Base-by-base conservation (phyloP, 2,888 invertebrate genomes). In the Thymelicus lineola region DNA sequence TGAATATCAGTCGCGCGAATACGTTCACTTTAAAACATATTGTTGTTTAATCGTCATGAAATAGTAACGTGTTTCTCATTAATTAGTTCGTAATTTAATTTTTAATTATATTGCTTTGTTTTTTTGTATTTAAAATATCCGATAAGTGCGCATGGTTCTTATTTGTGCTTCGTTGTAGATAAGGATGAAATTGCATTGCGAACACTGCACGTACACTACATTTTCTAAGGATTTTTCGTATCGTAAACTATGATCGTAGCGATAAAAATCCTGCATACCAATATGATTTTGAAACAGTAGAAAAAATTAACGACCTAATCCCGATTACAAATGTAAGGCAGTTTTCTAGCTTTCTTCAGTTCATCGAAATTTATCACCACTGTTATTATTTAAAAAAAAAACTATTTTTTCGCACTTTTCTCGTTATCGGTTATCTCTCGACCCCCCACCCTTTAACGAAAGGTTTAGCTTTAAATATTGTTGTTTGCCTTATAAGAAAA, bases 381-480 rank as follows among this genome's bases (percentile, higher is more conserved):
- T 53, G 12, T 53, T 28, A 28, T 28, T 28, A 28, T 7, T 14
- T 17, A 53, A 53, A 9, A 12, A 53, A 9, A 12, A 20, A 20
- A 4, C 9, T 78, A 50, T 63, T 73, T 12, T 7, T 75, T 73
- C 67, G 60, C 70, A 74, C 72, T 73, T 68, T 77, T 77, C 85
- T 86, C 82, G 85, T 87, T 87, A 87, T 85, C 84, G 87, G 85
- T 90, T 85, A 79, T 81, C 81, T 81, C 82, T 82, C 84, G 82
- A 77, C 80, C 82, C 79, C 75, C 75, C 42, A 42, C 42, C 76
- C 79, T 76, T 82, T 83, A 87, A 87, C 87, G 86, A 88, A 90
- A 90, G 87, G 89, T 90, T 91, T 92, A 93, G 93, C 93, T 93
- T 93, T 93, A 93, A 93, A 86, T 79, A 92, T 92, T 93, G 92